phyloP scores from a whole-genome alignment of 2,113 vertebrate genomes.

The Galemys pyrenaicus region DNA sequence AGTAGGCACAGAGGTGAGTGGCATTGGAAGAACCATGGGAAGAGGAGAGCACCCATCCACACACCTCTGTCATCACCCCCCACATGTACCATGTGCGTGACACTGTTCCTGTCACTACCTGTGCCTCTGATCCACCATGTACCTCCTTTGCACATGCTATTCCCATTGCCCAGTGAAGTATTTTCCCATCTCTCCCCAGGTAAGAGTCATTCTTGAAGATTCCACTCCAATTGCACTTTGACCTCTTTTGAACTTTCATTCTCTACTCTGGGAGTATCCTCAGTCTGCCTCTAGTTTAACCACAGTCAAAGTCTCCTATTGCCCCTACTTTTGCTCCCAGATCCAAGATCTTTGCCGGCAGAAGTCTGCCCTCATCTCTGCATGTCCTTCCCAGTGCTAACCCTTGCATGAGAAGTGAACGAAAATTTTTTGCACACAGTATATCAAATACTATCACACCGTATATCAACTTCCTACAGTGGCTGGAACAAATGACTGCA shows the following conservation, averaged over 20 bases:
- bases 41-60: not conserved
- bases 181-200: not conserved
- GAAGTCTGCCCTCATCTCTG: not conserved
- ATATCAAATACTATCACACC: not conserved
- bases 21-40: not conserved
- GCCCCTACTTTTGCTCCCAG: not conserved
- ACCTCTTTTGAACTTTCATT: not conserved
- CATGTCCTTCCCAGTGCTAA: not conserved
- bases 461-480: not conserved
- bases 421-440: not conserved
- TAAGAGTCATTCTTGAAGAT: not conserved
- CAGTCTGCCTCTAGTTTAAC: not conserved
- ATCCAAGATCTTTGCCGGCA: not conserved
- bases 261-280: not conserved
- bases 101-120: accelerated
- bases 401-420: not conserved
- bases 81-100: accelerated
- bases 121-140: accelerated
- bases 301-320: not conserved
- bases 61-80: not conserved
- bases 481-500: not conserved
- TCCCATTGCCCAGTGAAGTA: not conserved
- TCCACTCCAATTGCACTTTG: not conserved
- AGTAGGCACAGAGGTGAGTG: not conserved
- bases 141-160: not conserved